phyloP scores from a whole-genome alignment of 2,888 invertebrate species.

The Trichopoda pennipes region DNA sequence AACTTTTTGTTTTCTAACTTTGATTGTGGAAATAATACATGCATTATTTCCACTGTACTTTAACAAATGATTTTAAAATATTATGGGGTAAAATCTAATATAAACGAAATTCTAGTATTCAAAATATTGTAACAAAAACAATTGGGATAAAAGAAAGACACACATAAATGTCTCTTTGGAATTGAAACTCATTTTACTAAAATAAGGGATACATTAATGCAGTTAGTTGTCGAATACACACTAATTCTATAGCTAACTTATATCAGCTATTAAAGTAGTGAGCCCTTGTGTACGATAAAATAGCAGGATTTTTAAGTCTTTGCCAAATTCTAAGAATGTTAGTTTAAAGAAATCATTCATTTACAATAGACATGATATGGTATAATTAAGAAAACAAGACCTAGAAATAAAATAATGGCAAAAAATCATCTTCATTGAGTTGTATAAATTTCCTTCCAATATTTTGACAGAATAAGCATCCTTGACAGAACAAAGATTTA shows the following conservation, averaged over 20 bases:
- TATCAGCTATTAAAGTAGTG: background rate
- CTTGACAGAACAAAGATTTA: no score
- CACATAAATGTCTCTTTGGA: constrained; percentile 45
- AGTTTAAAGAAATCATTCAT: no score
- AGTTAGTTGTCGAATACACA: constrained; percentile 49
- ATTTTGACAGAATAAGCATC: no score
- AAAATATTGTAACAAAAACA: constrained; percentile 43
- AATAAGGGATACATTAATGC: constrained; percentile 48
- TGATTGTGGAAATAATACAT: background rate
- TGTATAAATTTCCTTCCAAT: no score
- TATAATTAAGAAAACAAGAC: no score
- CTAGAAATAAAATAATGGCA: no score
- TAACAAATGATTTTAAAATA: constrained; percentile 19
- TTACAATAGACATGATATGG: no score
- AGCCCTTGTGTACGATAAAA: background rate
- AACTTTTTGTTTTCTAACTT: no score
- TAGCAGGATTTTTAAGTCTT: no score
- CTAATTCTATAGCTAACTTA: constrained; percentile 12
- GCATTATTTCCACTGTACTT: constrained; percentile 1
- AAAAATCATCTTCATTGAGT: no score
- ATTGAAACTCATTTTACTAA: constrained; percentile 54
- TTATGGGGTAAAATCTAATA: constrained; percentile 39
- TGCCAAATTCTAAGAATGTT: no score
- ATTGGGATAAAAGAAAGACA: background rate
- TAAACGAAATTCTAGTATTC: constrained; percentile 38